Evolutionary conservation across 1,140 invertebrate genomes (phyloP).

Genomic region (Nymphalis io): DNA sequence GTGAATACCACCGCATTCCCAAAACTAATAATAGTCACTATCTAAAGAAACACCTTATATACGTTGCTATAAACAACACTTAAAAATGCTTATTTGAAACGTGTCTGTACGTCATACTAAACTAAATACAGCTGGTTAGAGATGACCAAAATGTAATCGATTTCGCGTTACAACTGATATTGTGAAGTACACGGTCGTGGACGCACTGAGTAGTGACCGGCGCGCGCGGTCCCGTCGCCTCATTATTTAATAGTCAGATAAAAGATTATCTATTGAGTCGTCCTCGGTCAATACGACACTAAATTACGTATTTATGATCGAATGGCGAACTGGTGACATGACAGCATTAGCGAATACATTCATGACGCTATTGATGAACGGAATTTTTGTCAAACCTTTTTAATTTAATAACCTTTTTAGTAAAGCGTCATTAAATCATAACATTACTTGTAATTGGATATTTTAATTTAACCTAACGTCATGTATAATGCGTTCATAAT

Average conservation of each 20-base stretch:
- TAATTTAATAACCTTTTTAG: too few relatives aligned
- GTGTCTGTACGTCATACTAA: not conserved
- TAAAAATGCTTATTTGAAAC: not conserved
- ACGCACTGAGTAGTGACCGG: conserved; percentile 48
- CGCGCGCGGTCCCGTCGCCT: conserved; percentile 46
- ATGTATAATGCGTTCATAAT: too few relatives aligned
- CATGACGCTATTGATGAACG: not conserved
- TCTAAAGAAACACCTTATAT: conserved; percentile 14
- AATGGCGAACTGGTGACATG: conserved; percentile 42
- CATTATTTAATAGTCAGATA: conserved; percentile 78
- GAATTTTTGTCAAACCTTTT: too few relatives aligned
- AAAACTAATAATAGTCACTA: conserved; percentile 33
- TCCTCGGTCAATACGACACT: conserved; percentile 71
- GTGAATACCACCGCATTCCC: conserved; percentile 44
- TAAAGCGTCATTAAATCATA: too few relatives aligned
- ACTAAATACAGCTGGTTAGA: not conserved
- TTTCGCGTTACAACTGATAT: conserved; percentile 32
- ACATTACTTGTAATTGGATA: too few relatives aligned
- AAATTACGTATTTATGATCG: conserved; percentile 61
- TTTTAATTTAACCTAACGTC: too few relatives aligned
- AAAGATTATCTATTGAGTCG: conserved; percentile 77
- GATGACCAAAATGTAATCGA: conserved; percentile 10
- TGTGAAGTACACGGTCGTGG: conserved; percentile 36
- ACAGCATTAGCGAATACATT: conserved; percentile 14
- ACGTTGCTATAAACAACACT: not conserved